Conservation (phyloP, 53 echinoderm and acorn worm genomes). For the Actinopyga echinites region DNA sequence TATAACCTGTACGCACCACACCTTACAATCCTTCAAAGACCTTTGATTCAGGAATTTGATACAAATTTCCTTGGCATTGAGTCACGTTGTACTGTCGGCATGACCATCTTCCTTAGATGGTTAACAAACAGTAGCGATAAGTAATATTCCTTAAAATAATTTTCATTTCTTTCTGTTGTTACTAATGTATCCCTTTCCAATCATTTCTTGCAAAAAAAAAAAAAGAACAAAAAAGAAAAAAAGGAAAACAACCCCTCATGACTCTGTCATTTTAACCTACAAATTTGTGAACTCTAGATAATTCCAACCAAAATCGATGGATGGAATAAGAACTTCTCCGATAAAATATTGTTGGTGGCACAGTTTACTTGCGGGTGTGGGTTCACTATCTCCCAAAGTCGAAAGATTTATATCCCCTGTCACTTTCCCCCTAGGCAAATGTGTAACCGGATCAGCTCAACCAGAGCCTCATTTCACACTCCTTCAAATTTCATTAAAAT, state of each 20-base stretch:
- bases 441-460: constrained; percentile 20
- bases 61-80: too few relatives aligned
- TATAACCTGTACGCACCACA: too few relatives aligned
- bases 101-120: too few relatives aligned
- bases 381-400: not conserved
- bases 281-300: constrained; percentile 16
- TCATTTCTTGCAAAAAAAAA: not conserved
- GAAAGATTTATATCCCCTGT: constrained; percentile 21
- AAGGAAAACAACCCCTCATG: too few relatives aligned
- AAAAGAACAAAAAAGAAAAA: not conserved
- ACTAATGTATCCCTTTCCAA: not conserved
- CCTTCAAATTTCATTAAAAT: constrained; percentile 39
- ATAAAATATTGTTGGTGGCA: constrained; percentile 30
- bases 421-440: constrained; percentile 8
- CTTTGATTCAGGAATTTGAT: too few relatives aligned
- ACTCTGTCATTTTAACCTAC: constrained; percentile 24
- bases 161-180: not conserved
- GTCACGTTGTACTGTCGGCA: too few relatives aligned
- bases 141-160: not conserved
- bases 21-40: too few relatives aligned
- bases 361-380: not conserved
- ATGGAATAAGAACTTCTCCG: not conserved
- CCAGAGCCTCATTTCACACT: constrained; percentile 28
- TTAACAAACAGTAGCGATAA: too few relatives aligned
- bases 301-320: not conserved